Base-by-base conservation (phyloP, 2,797 vertebrate genomes). In the Peromyscus melanophrys region DNA sequence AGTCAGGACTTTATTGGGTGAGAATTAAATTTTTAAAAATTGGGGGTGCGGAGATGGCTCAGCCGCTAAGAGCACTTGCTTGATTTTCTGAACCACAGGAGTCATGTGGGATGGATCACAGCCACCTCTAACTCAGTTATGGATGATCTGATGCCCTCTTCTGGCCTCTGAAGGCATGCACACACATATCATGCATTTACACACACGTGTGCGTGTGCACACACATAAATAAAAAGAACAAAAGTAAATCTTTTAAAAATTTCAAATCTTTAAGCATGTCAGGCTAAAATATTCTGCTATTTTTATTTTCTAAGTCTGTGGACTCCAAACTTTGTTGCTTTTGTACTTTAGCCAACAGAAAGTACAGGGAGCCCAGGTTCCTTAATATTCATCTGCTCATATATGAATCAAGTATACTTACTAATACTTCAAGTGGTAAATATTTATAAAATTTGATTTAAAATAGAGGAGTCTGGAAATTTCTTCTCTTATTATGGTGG, bases 381-480 rank as follows among this genome's bases (percentile, higher is more conserved):
- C n/a, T 46, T 63, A 40, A 59, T 29, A 81, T 49, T 59, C 17
- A 14, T 65, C 21, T 61, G 59, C 59, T 92, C 75, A 61, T 57
- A 75, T 76, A 80, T 61, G 89, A 71, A 77, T 46, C 88, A 9
- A 25, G 0, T 23, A 46, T 6, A 63, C 6, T 25, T 3, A 59
- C 14, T 78, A 49, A 86, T 71, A 82, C 1, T 81, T 63, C 17
- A 14, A 87, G 57, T 90, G 89, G 76, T 83, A 82, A 96, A 80
- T 29, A 87, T 25, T 83, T 43, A 82, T 78, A 77, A 83, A 88
- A 8, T 34, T 82, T 12, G 43, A 73, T 65, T 87, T 77, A 37
- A 94, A 95, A 92, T 57, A 14, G 37, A 94, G 85, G 78, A 43
- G 73, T 83, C 34, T 81, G 82, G 27, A 40, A 81, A 85, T 92